phyloP scores from a whole-genome alignment of 1,140 invertebrate species.

The Triops cancriformis region DNA sequence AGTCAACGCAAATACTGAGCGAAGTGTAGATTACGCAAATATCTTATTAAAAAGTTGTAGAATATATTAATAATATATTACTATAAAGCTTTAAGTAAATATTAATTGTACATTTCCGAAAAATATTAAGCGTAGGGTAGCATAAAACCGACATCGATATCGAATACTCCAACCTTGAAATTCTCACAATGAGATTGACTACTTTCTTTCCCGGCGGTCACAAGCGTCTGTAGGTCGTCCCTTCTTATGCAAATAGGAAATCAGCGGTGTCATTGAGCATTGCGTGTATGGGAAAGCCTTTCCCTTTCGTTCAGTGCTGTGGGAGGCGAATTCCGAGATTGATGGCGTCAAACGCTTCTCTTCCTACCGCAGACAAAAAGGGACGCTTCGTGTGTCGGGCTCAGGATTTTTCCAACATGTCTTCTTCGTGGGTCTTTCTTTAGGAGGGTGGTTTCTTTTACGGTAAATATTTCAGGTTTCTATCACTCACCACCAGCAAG shows the following conservation, averaged over 20 bases:
- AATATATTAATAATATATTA: no score
- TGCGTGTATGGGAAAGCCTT: neutral
- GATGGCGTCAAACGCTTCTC: conserved; percentile 8
- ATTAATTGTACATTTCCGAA: no score
- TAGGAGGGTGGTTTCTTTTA: neutral
- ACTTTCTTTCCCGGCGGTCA: neutral
- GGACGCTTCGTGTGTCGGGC: neutral
- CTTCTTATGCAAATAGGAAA: neutral
- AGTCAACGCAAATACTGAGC: no score
- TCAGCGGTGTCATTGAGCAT: neutral
- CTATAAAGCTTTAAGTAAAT: no score
- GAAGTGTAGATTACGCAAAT: no score
- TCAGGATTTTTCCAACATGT: neutral
- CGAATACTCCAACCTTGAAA: no score
- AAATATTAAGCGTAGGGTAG: no score
- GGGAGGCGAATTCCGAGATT: neutral
- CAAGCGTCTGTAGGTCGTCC: neutral
- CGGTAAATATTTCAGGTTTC: neutral
- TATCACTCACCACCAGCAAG: neutral
- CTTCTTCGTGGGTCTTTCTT: neutral
- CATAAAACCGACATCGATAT: no score
- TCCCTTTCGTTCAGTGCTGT: neutral
- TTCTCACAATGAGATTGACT: no score
- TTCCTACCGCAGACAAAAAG: neutral
- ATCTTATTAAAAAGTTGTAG: no score